Evolutionary conservation across 1,140 invertebrate genomes (phyloP), one percentile per base, ranked within the genome.

Genomic region (Yoshiicerus persimilis): DNA sequence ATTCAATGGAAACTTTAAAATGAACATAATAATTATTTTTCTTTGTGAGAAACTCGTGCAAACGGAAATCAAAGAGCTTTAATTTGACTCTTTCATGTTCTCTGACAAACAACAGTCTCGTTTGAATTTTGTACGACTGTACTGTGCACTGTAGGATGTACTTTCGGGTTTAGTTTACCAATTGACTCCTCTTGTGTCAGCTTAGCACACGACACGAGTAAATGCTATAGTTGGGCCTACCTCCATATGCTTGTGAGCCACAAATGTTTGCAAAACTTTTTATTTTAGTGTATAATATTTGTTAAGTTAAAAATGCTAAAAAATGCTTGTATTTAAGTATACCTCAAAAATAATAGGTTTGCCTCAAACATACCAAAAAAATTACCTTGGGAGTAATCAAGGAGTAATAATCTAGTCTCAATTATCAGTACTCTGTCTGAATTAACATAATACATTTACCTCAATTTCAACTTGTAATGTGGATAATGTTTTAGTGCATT

Each of bases 11-110:
- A 80, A 38, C 75, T 32, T 80, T 70, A 70, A 70, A 70, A 70
- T 70, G 66, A 80, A 36, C 75, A 38, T 80, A 34, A n/a, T 80
- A 80, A 80, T 80, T 80, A 80, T 80, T 80, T 56, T 80, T 80
- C 75, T 80, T 80, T 80, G 75, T 36, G 75, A 80, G 75, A 34
- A 30, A 80, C 34, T 34, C 75, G n/a, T 38, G 30, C 32, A 34
- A 36, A 36, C 32, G 75, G 23, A 80, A 80, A 80, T 80, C 75
- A 80, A 80, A 80, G 47, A 56, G 75, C 34, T 80, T 80, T n/a
- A 56, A 30, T 80, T 38, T n/a, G 20, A 38, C 32, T 80, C 66
- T 32, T 70, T 70, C 66, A 80, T 38, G 75, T 36, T 36, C 32
- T 80, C 75, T 80, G 20, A 34, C 75, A 27, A 27, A 27, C 56